Base-by-base conservation (phyloP, 2,113 vertebrate species). In the Mellivora capensis region DNA sequence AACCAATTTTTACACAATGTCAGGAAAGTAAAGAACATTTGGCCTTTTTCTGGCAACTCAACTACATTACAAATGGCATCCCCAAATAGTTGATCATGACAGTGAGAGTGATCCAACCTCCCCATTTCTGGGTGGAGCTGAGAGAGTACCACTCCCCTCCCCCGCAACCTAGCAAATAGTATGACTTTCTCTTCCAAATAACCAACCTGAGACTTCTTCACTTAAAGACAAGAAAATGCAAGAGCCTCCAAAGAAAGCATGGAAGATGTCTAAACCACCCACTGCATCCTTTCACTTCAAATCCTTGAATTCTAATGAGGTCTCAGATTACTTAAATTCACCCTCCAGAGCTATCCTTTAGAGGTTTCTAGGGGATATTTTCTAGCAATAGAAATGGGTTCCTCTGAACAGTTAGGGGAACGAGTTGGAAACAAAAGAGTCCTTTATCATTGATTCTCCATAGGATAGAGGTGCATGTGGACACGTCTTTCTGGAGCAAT, bases 11-110 rank as follows among this genome's bases (percentile, higher is more conserved):
- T 91, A 62, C n/a, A 62, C 4, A 1, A 49, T 47, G 27, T 83
- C 81, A 82, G 77, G 42, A 42, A 81, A 71, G 81, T 94, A 95
- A 96, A 94, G 71, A 90, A 89, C 74, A 61, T 62, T 44, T 61
- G 37, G 13, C 42, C 54, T 31, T 31, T 91, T 87, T 94, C 90
- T 89, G 62, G 49, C 29, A 83, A 42, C 47, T 59, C 81, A 14
- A 83, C 82, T 89, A 23, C 90, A 64, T 59, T 62, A 71, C 39
- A 76, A 81, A 72, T 61, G 49, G 64, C n/a, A 83, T 61, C 69
- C 49, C 72, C 82, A 57, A 31, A 42, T 42, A 86, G 6, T 25
- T 79, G 29, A 20, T 37, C 17, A 1, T 42, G 31, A 39, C 72
- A 7, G 5, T n/a, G 88, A 95, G 10, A 39, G 31, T 3, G 12